Evolutionary conservation across 2,888 invertebrate species (phyloP), one percentile per base, ranked within the genome.

Genomic region (Macrosoma leucophasiata): DNA sequence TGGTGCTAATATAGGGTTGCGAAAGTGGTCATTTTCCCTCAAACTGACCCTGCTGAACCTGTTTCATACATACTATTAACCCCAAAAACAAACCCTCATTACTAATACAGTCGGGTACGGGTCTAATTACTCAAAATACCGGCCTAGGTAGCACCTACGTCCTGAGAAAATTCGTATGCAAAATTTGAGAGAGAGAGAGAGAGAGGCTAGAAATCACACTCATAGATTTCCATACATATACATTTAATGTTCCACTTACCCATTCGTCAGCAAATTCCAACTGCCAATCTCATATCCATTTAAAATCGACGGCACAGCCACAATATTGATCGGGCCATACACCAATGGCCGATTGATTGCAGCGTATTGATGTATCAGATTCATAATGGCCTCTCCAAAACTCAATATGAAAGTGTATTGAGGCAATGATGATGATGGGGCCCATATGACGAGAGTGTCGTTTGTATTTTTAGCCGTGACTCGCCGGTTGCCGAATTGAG

Each of bases 201-300:
- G n/a, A n/a, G n/a, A n/a, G n/a, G n/a, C n/a, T n/a, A n/a, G n/a
- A n/a, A n/a, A n/a, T n/a, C n/a, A n/a, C n/a, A n/a, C n/a, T n/a
- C n/a, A n/a, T n/a, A n/a, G n/a, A n/a, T n/a, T n/a, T n/a, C n/a
- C n/a, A n/a, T n/a, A n/a, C n/a, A n/a, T n/a, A n/a, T n/a, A n/a
- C n/a, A n/a, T n/a, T 25, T n/a, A 32, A 20, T 20, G 20, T 20
- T 11, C 12, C 3, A 55, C 73, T 66, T 49, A 81, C 81, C 73
- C 68, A 43, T 74, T 77, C n/a, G 76, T 76, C 22, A 79, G 52
- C 25, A 81, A 56, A 59, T 73, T 78, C 81, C 81, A 82, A 38
- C 78, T 77, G 2, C 65, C 69, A 27, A 71, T 56, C 42, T 81
- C 81, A 49, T 76, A 82, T 2, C 74, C 71, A 43, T 65, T 58